Percentiles rank a stretch among this genome's conserved stretches.
phyloP scores from a whole-genome alignment of 2,888 invertebrate genomes.

The Epicampocera succincta region DNA sequence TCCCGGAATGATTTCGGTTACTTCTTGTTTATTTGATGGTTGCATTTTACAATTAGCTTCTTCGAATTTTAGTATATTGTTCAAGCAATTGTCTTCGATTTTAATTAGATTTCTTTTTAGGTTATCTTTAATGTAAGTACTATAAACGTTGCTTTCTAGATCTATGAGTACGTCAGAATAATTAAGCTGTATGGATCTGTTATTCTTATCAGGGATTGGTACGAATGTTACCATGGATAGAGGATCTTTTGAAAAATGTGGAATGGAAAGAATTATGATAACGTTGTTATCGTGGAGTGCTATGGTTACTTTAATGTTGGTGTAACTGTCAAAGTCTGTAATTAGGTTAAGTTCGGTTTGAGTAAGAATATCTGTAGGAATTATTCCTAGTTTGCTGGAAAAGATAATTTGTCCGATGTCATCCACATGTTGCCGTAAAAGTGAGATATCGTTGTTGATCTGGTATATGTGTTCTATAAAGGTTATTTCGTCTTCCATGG shows the following conservation, averaged over 20 bases:
- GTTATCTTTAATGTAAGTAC: conserved; percentile 18
- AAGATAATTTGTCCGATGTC: no score
- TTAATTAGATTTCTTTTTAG: conserved; percentile 22
- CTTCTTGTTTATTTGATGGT: conserved; percentile 6
- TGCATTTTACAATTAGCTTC: conserved; percentile 22
- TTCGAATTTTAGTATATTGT: conserved; percentile 20
- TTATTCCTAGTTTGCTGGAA: no score
- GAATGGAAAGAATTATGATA: no score
- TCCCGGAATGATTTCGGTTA: conserved; percentile 10
- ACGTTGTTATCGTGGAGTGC: no score
- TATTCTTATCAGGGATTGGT: neutral
- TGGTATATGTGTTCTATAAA: no score
- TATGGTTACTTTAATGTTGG: no score
- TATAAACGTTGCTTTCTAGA: conserved; percentile 27
- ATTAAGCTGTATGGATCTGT: conserved; percentile 4
- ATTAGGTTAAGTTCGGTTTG: no score
- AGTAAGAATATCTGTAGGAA: no score
- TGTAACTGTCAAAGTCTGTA: no score
- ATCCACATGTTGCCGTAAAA: no score
- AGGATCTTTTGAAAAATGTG: conserved; percentile 7
- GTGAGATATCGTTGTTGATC: no score
- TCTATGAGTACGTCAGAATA: conserved; percentile 13
- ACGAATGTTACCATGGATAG: neutral
- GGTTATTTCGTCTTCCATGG: conserved; percentile 1
- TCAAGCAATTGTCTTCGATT: conserved; percentile 25